A percentile compares a stretch with the other conserved stretches of the same genome.
These are phyloP conservation scores for Ethmia dodecea DNA, from an alignment of 2,888 invertebrate species.

Conservation along the genomic window DNA sequence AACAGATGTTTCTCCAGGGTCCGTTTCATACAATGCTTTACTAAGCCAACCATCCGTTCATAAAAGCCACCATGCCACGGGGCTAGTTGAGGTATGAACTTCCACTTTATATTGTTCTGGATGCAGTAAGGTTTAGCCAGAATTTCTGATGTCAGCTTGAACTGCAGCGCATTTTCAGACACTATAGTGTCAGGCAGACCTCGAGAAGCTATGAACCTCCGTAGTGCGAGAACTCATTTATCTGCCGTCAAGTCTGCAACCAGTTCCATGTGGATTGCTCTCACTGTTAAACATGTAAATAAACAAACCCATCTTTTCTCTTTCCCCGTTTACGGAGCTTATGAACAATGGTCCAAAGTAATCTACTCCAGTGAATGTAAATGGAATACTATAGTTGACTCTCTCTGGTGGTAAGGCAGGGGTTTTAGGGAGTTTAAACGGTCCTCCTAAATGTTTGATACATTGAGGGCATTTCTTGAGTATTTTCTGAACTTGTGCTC, in stretches of 20 bases:
- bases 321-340: not conserved
- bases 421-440: conserved; percentile 7
- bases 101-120: conserved; percentile 14
- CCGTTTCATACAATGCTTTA: conserved; percentile 9
- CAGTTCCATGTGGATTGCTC: conserved; percentile 13
- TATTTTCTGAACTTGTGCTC: conserved; percentile 5
- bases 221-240: conserved; percentile 12
- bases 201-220: conserved; percentile 12
- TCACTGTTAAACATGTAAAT: conserved; percentile 15
- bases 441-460: conserved; percentile 14
- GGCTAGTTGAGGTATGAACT: conserved; percentile 17
- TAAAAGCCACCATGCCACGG: conserved; percentile 22
- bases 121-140: conserved; percentile 5
- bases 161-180: conserved; percentile 16
- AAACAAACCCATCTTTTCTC: conserved; percentile 16
- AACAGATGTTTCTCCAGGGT: conserved; percentile 6
- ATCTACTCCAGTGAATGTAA: conserved; percentile 8
- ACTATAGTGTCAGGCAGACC: conserved; percentile 7
- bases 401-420: conserved; percentile 13
- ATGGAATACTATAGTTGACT: conserved; percentile 6
- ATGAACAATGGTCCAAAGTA: conserved; percentile 7
- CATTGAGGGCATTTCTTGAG: conserved; percentile 8
- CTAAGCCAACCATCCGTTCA: conserved; percentile 12
- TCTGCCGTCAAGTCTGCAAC: conserved; percentile 14
- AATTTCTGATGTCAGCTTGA: conserved; percentile 13